phyloP scores from a whole-genome alignment of 92 coral and sea anemone species.

The Phenganax subtilis region DNA sequence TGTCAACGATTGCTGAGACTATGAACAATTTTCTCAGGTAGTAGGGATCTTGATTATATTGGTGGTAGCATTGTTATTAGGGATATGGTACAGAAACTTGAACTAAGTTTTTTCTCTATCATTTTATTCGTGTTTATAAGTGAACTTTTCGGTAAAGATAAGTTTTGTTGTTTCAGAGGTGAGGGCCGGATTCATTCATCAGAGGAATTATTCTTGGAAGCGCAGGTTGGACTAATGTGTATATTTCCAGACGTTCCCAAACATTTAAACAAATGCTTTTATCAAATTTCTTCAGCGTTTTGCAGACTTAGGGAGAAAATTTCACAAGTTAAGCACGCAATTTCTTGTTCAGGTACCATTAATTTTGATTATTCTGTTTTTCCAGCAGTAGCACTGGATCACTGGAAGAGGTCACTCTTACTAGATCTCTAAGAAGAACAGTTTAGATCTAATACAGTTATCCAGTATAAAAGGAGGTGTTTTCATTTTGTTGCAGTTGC shows the following conservation, averaged over 20 bases:
- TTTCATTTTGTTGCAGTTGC: constrained; percentile 45
- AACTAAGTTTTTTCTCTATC: background rate
- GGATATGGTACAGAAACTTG: background rate
- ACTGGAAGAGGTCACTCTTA: too few species aligned
- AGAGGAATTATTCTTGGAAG: constrained; percentile 74
- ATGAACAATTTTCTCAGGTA: constrained; percentile 42
- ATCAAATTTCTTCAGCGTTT: constrained; percentile 52
- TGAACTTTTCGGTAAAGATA: constrained; percentile 25
- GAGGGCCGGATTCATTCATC: constrained; percentile 72
- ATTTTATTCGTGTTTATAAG: background rate
- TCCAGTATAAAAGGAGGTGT: background rate
- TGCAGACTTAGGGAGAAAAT: constrained; percentile 74
- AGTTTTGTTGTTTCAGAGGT: constrained; percentile 30
- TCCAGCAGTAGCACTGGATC: background rate
- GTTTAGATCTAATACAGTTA: background rate
- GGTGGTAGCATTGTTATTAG: background rate
- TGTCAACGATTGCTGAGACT: constrained; percentile 75
- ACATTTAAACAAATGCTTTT: background rate
- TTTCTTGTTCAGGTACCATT: constrained; percentile 63
- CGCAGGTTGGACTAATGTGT: constrained; percentile 44
- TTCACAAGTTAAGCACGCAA: constrained; percentile 70
- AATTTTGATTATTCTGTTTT: background rate
- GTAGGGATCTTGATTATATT: too few species aligned
- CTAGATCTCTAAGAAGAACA: background rate
- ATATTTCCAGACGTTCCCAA: background rate